Percentiles rank a stretch among this genome's conserved stretches.
Evolutionary conservation across 1,140 invertebrate genomes (phyloP).

Genomic region (Drosophila melanogaster): Release_6_plus_ISO1_MT NT_033777.3:26869501-26870000

Average conservation of each 20-base stretch:
- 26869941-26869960: conserved; percentile 90
- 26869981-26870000: conserved; percentile 90
- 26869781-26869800: conserved; percentile 92
- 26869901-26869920: conserved; percentile 97
- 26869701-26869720: conserved; percentile 95
- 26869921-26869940: conserved; percentile 95
- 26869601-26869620: conserved; percentile 99
- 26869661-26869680: conserved; percentile 94
- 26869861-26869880: conserved; percentile 94
- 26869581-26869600: conserved; percentile 91
- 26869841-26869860: conserved; percentile 88
- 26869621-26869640: conserved; percentile 96
- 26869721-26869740: conserved; percentile 99
- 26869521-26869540: conserved; percentile 96
- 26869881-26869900: conserved; percentile 96
- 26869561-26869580: conserved; percentile 97
- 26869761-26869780: conserved; percentile 92
- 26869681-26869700: conserved; percentile 93
- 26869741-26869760: conserved; percentile 96
- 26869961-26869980: conserved; percentile 95
- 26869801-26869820: conserved; percentile 96
- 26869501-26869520: conserved; percentile 96
- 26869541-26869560: conserved; percentile 96
- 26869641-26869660: conserved; percentile 91
- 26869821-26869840: conserved; percentile 92